Evolutionary conservation across 2,888 invertebrate species (phyloP), one percentile per base, ranked within the genome.

Genomic region (Epistrophella euchroma): DNA sequence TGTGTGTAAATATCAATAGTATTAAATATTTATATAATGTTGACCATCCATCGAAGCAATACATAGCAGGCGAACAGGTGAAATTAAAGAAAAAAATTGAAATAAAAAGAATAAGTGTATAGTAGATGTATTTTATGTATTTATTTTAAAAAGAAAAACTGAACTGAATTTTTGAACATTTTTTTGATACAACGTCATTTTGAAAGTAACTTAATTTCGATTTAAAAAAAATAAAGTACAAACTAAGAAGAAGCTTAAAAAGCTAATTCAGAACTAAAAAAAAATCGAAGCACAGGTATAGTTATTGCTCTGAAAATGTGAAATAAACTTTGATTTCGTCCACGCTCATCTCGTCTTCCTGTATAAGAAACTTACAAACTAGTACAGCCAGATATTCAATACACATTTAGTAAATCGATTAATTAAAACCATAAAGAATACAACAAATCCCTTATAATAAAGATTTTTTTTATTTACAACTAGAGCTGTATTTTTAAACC

Each of bases 51-150:
- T 91, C 91, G 91, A 91, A 91, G 91, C 91, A 90, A 90, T 89
- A 90, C 89, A 90, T 89, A 89, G 90, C 90, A 91, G 91, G 91
- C 91, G 91, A 91, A 91, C 91, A 92, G 92, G 90, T 91, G 91
- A 91, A 90, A 91, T 90, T 90, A 91, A 92, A 91, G 88, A 89
- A 89, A 89, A 45, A 82, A 66, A 89, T 88, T 88, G 88, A 89
- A 89, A 89, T 85, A 88, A 89, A 88, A 90, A 90, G 85, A 89
- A 89, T 88, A 88, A 88, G 88, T 88, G 76, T 84, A 84, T 77
- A 74, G 22, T 43, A 68, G 35, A 52, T 25, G 37, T 19, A 73
- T 56, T 40, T 58, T 60, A 62, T 19, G 11, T 32, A 62, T 19
- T 11, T 66, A 56, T 22, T 50, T 58, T n/a, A 11, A 66, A 47